phyloP scores from a whole-genome alignment of 2,888 invertebrate species.

The Dexiosoma caninum region DNA sequence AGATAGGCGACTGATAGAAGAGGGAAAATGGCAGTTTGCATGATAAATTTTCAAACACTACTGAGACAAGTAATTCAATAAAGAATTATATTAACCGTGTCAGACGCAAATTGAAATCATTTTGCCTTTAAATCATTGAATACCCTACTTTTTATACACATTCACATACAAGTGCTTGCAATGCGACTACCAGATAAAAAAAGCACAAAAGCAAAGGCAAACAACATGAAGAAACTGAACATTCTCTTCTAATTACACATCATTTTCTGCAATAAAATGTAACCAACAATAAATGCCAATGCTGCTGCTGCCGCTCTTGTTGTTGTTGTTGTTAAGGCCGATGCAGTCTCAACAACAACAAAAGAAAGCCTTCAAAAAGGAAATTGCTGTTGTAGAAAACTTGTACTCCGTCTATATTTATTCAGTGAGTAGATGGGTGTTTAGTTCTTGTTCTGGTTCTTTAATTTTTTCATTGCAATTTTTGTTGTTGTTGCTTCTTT shows the following conservation, averaged over 20 bases:
- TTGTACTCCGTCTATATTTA: neutral
- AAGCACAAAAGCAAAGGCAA: neutral
- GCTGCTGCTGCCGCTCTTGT: too few relatives aligned
- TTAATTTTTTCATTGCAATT: constrained; percentile 11
- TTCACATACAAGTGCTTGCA: neutral
- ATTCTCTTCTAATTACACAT: constrained; percentile 56
- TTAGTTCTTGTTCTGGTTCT: constrained; percentile 36
- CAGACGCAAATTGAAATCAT: too few relatives aligned
- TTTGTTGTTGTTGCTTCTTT: neutral
- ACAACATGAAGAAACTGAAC: constrained; percentile 1
- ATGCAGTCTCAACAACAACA: constrained; percentile 1
- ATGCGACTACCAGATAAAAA: neutral
- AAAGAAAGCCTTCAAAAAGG: constrained; percentile 49
- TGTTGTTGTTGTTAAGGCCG: constrained; percentile 9
- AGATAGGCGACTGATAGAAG: too few relatives aligned
- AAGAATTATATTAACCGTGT: too few relatives aligned
- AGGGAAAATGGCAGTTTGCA: too few relatives aligned
- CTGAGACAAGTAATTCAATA: too few relatives aligned
- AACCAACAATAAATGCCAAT: constrained; percentile 46
- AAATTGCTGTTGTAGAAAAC: constrained; percentile 35
- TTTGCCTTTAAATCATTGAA: too few relatives aligned
- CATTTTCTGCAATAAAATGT: constrained; percentile 55
- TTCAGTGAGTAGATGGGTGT: neutral
- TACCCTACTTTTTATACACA: too few relatives aligned
- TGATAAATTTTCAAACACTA: too few relatives aligned